Evolutionary conservation across 2,888 invertebrate species (phyloP), one percentile per base, ranked within the genome.

Genomic region (Sinopyrophorus schimmeli): DNA sequence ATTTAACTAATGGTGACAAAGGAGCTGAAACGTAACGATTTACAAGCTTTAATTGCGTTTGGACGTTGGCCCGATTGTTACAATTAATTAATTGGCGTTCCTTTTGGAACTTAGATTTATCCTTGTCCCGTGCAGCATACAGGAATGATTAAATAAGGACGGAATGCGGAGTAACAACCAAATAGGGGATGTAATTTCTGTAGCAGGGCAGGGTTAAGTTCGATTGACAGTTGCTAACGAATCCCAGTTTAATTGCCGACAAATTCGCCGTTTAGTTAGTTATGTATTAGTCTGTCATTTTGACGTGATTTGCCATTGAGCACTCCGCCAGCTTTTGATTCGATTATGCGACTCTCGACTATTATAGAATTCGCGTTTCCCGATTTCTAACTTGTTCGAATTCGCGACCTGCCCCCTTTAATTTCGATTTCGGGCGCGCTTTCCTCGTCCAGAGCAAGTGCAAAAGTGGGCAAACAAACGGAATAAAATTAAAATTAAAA

Each of bases 221-320:
- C 56, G 51, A 60, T 60, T 58, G 60, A 59, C 60, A 58, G 54
- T 55, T 50, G 51, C 43, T 55, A 60, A 55, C 55, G 56, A 60
- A 59, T 60, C 55, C 50, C 35, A 41, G 55, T 57, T 58, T 59
- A 62, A 62, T 60, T 62, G 59, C 52, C 62, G 59, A 54, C 57
- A 59, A 60, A 62, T 59, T 58, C 47, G 53, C 53, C 58, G 48
- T 58, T 60, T 57, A 57, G 55, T 48, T 53, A 44, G 57, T 53
- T 56, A 57, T 60, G 49, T 49, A 58, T 60, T 58, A 59, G 47
- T 40, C 49, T 59, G 60, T 55, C 58, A 55, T 57, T 61, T 57
- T 53, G 57, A 53, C 54, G 53, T 58, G 60, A 57, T 54, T 57
- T 53, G 51, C 46, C 55, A 55, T 53, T 61, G 59, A 54, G 55